phyloP scores from a whole-genome alignment of 1,140 invertebrate species.

The Thaumatotibia leucotreta region DNA sequence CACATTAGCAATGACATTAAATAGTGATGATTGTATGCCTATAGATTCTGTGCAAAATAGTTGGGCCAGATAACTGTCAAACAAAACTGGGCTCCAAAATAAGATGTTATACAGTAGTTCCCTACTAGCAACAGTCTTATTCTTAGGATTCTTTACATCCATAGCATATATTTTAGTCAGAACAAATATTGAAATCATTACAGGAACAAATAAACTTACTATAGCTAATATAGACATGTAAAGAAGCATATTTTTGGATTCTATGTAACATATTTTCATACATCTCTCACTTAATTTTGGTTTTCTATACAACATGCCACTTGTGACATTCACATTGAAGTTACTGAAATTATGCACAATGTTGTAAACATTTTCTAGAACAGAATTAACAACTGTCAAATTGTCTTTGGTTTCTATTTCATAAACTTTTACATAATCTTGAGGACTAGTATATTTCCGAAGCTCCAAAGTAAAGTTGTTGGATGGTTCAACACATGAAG shows the following conservation, averaged over 20 bases:
- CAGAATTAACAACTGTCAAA: conserved; percentile 35
- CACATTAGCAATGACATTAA: conserved; percentile 63
- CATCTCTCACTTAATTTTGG: conserved; percentile 48
- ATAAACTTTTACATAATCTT: conserved; percentile 41
- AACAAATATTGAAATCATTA: conserved; percentile 57
- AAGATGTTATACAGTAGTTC: conserved; percentile 62
- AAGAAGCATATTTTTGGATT: conserved; percentile 50
- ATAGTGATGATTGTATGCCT: conserved; percentile 46
- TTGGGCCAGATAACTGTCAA: conserved; percentile 62
- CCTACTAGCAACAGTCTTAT: conserved; percentile 56
- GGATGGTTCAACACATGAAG: conserved; percentile 29
- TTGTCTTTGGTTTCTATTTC: conserved; percentile 35
- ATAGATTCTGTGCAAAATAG: conserved; percentile 62
- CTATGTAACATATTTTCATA: conserved; percentile 55
- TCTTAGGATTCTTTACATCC: conserved; percentile 43
- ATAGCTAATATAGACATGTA: conserved; percentile 57
- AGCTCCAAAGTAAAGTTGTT: conserved; percentile 31
- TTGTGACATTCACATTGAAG: conserved; percentile 38
- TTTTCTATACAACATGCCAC: conserved; percentile 30
- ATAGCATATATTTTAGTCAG: conserved; percentile 62
- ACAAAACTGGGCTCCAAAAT: conserved; percentile 68
- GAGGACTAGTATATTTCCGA: conserved; percentile 32
- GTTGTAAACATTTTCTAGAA: conserved; percentile 50
- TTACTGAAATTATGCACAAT: conserved; percentile 57
- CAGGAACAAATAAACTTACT: conserved; percentile 63